Base-by-base conservation (phyloP, 2,797 vertebrate genomes). In the Phoxinus dragarum region DNA sequence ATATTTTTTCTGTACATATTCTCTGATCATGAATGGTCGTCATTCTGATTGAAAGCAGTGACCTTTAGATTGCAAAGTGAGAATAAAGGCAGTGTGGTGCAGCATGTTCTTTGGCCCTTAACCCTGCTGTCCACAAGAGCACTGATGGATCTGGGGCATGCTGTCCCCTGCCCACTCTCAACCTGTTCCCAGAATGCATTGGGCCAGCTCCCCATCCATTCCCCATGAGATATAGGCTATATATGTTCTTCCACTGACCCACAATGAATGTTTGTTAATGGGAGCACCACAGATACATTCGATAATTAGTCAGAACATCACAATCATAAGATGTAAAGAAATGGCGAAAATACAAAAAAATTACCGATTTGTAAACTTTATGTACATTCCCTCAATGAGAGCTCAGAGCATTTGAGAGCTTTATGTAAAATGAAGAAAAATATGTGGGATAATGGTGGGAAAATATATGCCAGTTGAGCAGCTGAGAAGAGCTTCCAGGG, bases 131-230 rank as follows among this genome's bases (percentile, higher is more conserved):
- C 64, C 69, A 81, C 71, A 77, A 72, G 67, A 75, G 31, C 56
- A 76, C 44, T 85, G 85, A 82, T 87, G 85, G 79, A 88, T 84
- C 81, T 87, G 85, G 82, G 82, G 61, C 85, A 82, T 9, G 6
- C 27, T 82, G 85, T 88, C 74, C 85, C 79, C 61, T 82, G 34
- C 66, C 84, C 79, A 68, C 85, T 56, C 59, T 64, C 72, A 73
- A 67, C 79, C 73, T 76, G 66, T 49, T 72, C 78, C 87, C 87
- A 88, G 40, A 88, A 76, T 84, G 77, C 87, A 84, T 56, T 73
- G 76, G 40, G n/a, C 76, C 64, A 36, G 72, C 77, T 84, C 56
- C 69, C 27, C 11, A 82, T 77, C 72, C 72, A 59, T 36, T 52
- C 52, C 80, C 56, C 76, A 68, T 42, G 69, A 88, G 80, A 86